phyloP scores from a whole-genome alignment of 1,140 invertebrate genomes.

The Drosophila paulistorum region DNA sequence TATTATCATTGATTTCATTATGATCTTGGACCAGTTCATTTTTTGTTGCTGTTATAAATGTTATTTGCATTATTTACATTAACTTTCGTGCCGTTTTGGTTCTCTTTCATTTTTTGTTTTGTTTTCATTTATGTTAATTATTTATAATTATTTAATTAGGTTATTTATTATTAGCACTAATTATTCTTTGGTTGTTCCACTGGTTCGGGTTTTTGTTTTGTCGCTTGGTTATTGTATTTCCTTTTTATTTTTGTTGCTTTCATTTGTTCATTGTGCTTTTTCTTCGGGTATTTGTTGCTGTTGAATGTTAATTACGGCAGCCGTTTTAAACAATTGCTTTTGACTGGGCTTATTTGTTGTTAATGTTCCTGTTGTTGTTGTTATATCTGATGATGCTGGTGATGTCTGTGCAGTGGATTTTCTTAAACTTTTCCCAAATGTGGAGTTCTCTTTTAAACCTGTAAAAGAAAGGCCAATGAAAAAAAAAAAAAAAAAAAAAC shows the following conservation, averaged over 20 bases:
- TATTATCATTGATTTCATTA: slow-evolving; percentile 6
- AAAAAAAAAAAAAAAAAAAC: background rate
- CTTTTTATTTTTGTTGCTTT: slow-evolving; percentile 18
- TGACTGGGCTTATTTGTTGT: slow-evolving; percentile 63
- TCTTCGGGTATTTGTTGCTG: slow-evolving; percentile 60
- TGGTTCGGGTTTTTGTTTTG: slow-evolving; percentile 76
- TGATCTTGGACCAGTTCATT: slow-evolving; percentile 39
- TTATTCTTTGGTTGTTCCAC: slow-evolving; percentile 83
- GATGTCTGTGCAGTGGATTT: slow-evolving; percentile 58
- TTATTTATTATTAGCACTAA: slow-evolving; percentile 82
- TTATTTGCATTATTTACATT: slow-evolving; percentile 46
- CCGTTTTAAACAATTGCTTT: slow-evolving; percentile 70
- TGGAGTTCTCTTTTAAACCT: slow-evolving; percentile 73
- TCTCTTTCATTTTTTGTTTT: slow-evolving; percentile 45
- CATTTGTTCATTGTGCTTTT: slow-evolving; percentile 74
- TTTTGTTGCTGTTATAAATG: slow-evolving; percentile 44
- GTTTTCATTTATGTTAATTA: slow-evolving; percentile 73
- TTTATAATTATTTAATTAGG: slow-evolving; percentile 67
- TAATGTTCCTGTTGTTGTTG: slow-evolving; percentile 39
- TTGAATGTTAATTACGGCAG: slow-evolving; percentile 68
- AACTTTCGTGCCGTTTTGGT: slow-evolving; percentile 51
- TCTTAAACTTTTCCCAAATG: slow-evolving; percentile 78
- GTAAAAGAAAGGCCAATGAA: slow-evolving; percentile 20
- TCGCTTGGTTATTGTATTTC: slow-evolving; percentile 68
- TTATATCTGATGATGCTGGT: slow-evolving; percentile 66